Evolutionary conservation across 2,113 vertebrate species (phyloP).

Genomic region (Petrocephalus microphthalmus): DNA sequence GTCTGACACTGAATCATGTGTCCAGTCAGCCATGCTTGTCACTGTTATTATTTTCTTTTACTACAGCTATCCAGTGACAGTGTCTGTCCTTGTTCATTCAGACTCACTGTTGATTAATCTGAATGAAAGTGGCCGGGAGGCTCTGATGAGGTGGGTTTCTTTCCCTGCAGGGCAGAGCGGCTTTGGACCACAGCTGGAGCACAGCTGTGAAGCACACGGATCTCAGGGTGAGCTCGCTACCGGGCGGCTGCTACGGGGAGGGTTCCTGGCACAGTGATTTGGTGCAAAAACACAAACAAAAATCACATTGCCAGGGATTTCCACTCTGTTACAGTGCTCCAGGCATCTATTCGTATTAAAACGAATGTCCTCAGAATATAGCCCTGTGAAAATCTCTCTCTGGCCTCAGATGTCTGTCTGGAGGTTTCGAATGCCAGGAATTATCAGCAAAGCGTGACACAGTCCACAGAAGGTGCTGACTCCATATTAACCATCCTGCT

Average conservation of each 20-base stretch:
- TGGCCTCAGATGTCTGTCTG: neutral
- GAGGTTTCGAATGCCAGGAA: neutral
- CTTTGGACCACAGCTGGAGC: conserved; percentile 24
- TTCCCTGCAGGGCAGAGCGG: conserved; percentile 29
- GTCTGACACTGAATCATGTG: neutral
- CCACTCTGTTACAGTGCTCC: conserved; percentile 63
- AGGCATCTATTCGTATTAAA: conserved; percentile 24
- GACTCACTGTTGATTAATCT: neutral
- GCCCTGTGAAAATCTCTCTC: neutral
- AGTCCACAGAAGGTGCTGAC: neutral
- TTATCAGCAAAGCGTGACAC: neutral
- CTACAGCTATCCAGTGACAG: neutral
- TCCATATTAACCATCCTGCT: neutral
- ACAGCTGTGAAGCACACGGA: conserved; percentile 25
- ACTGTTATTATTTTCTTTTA: neutral
- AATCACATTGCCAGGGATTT: conserved; percentile 85
- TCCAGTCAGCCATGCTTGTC: neutral
- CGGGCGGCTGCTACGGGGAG: conserved; percentile 58
- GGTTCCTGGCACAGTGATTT: conserved; percentile 80
- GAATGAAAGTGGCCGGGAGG: neutral
- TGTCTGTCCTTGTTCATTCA: neutral
- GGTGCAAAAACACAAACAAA: conserved; percentile 66
- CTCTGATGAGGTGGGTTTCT: conserved; percentile 22
- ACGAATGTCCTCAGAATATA: neutral
- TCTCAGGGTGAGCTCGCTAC: conserved; percentile 3